These are phyloP conservation scores for Heliconius hortense DNA, from an alignment of 2,888 invertebrate species.

Conservation along the genomic window DNA sequence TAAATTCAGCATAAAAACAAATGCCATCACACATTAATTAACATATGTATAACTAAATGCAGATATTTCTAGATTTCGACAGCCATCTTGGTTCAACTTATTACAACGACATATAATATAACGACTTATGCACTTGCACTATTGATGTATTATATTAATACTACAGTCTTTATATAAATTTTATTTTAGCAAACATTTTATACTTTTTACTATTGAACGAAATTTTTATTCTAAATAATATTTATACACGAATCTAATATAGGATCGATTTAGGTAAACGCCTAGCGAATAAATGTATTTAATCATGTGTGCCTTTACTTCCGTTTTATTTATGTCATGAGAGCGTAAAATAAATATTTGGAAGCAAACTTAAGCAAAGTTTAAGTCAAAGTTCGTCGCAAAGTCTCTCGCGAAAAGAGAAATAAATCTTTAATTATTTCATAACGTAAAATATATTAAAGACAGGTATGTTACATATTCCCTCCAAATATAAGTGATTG, in stretches of 20 bases:
- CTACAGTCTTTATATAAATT: not conserved
- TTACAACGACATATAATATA: not conserved
- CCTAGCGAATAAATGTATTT: not conserved
- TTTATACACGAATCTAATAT: not conserved
- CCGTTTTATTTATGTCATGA: not conserved
- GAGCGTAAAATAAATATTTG: not conserved
- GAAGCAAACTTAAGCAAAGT: no score
- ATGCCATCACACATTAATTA: not conserved
- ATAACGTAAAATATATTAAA: not conserved
- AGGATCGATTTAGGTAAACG: not conserved
- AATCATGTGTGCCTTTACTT: not conserved
- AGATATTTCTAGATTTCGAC: not conserved
- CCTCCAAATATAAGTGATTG: no score
- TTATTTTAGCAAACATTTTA: not conserved
- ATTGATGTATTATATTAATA: not conserved
- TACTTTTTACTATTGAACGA: not conserved
- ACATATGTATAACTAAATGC: not conserved
- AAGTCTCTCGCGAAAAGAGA: not conserved
- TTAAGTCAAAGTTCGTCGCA: not conserved
- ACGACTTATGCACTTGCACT: not conserved
- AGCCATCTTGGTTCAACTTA: conserved; percentile 5
- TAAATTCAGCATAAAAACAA: not conserved
- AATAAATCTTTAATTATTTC: not conserved
- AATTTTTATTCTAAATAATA: not conserved
- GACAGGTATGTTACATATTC: not conserved